A percentile compares a stretch with the other conserved stretches of the same genome.
Evolutionary conservation across 2,113 vertebrate species (phyloP).

Genomic region (Oxyruncus cristatus): DNA sequence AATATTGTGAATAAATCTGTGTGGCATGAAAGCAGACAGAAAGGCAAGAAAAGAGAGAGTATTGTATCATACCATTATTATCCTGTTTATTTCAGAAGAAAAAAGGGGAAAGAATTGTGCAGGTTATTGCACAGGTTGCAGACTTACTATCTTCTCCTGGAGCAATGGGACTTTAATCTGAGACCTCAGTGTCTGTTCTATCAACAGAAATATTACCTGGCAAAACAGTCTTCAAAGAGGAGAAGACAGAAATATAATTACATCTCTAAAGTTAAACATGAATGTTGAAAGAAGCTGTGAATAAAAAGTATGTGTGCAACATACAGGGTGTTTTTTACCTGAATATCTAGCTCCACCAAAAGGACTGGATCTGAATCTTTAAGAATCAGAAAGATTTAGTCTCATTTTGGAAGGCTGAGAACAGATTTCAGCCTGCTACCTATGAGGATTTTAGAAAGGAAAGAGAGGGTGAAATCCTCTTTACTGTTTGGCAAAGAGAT

Average conservation of each 20-base stretch:
- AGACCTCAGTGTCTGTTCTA: not conserved
- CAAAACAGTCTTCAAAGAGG: not conserved
- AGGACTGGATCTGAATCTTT: not conserved
- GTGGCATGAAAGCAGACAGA: not conserved
- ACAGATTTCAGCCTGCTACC: not conserved
- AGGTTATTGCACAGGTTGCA: not conserved
- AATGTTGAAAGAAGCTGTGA: not conserved
- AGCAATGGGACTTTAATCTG: not conserved
- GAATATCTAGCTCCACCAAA: conserved; percentile 54
- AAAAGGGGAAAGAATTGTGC: not conserved
- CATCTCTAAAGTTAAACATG: not conserved
- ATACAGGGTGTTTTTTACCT: not conserved
- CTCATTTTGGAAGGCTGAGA: not conserved
- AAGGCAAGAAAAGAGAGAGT: not conserved
- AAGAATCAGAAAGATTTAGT: not conserved
- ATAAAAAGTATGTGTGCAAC: not conserved
- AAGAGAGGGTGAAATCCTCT: not conserved
- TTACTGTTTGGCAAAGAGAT: not conserved
- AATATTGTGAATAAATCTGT: not conserved
- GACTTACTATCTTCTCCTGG: not conserved
- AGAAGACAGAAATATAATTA: not conserved
- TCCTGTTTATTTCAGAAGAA: not conserved
- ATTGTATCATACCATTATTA: not conserved
- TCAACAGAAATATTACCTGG: not conserved
- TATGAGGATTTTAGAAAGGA: not conserved